These are phyloP conservation scores for Sebastes hubbsi DNA, from an alignment of 2,797 vertebrate genomes.

Conservation along the genomic window DNA sequence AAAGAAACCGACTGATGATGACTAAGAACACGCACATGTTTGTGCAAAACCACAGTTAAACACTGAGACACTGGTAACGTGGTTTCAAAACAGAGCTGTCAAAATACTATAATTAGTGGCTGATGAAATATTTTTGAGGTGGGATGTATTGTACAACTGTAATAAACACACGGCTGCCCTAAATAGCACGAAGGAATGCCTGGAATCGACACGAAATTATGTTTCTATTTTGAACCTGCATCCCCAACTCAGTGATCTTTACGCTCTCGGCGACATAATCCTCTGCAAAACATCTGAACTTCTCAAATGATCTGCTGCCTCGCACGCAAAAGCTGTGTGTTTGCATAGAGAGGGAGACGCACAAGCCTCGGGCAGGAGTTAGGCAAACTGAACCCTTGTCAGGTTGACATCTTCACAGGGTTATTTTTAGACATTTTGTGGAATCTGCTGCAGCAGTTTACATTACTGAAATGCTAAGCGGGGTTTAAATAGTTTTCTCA, in stretches of 20 bases:
- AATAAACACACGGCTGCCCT: slow-evolving; percentile 51
- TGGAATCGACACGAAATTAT: slow-evolving; percentile 57
- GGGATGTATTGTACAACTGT: slow-evolving; percentile 48
- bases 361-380: slow-evolving; percentile 16
- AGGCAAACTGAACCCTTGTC: slow-evolving; percentile 32
- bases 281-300: slow-evolving; percentile 54
- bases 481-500: slow-evolving; percentile 26
- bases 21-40: slow-evolving; percentile 55
- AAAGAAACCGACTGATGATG: slow-evolving; percentile 40
- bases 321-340: slow-evolving; percentile 50
- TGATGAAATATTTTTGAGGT: slow-evolving; percentile 56
- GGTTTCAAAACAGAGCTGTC: slow-evolving; percentile 65
- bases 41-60: slow-evolving; percentile 56
- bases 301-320: slow-evolving; percentile 52
- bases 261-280: slow-evolving; percentile 37
- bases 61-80: slow-evolving; percentile 38
- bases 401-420: slow-evolving; percentile 38
- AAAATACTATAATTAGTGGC: slow-evolving; percentile 70
- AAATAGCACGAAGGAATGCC: slow-evolving; percentile 62
- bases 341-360: slow-evolving; percentile 33
- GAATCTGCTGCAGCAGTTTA: slow-evolving; percentile 66
- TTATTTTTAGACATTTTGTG: slow-evolving; percentile 65
- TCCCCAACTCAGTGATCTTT: slow-evolving; percentile 38
- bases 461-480: slow-evolving; percentile 53
- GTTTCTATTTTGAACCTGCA: slow-evolving; percentile 49